phyloP scores from a whole-genome alignment of 2,113 vertebrate species.

The Naja naja region DNA sequence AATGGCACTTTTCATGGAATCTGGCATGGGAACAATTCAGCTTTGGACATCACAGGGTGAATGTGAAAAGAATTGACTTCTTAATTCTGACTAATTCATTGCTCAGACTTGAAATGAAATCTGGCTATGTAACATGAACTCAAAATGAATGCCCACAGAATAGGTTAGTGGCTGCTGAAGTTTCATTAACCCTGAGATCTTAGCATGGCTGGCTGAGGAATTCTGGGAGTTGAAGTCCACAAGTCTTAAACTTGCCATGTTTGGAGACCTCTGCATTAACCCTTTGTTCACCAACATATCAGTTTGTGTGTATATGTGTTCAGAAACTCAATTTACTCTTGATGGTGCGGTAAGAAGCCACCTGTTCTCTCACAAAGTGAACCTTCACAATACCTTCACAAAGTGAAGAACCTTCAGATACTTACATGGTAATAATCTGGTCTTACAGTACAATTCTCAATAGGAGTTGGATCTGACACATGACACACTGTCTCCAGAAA shows the following conservation, averaged over 20 bases:
- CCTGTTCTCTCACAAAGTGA: background rate
- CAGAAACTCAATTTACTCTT: too few species aligned
- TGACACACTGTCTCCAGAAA: slow-evolving; percentile 86
- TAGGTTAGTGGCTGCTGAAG: background rate
- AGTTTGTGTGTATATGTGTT: too few species aligned
- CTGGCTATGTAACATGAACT: background rate
- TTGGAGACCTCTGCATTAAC: too few species aligned
- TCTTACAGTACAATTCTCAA: slow-evolving; percentile 80
- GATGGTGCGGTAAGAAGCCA: too few species aligned
- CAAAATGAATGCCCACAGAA: background rate
- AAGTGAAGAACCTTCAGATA: slow-evolving; percentile 20
- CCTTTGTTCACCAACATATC: too few species aligned
- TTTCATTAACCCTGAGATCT: too few species aligned
- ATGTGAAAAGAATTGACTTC: background rate
- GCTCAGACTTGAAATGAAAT: background rate
- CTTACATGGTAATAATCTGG: slow-evolving; percentile 76
- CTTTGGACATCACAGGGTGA: background rate
- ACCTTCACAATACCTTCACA: too few species aligned
- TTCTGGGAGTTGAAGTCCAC: too few species aligned
- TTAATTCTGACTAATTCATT: background rate
- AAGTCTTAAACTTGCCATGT: too few species aligned
- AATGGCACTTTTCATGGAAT: background rate
- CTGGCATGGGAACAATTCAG: background rate
- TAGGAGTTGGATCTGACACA: slow-evolving; percentile 74
- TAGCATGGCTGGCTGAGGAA: too few species aligned